Percentiles rank a stretch among this genome's conserved stretches.
These are phyloP conservation scores for Steinernema khuongi DNA, from an alignment of 1,140 invertebrate genomes.

Conservation along the genomic window DNA sequence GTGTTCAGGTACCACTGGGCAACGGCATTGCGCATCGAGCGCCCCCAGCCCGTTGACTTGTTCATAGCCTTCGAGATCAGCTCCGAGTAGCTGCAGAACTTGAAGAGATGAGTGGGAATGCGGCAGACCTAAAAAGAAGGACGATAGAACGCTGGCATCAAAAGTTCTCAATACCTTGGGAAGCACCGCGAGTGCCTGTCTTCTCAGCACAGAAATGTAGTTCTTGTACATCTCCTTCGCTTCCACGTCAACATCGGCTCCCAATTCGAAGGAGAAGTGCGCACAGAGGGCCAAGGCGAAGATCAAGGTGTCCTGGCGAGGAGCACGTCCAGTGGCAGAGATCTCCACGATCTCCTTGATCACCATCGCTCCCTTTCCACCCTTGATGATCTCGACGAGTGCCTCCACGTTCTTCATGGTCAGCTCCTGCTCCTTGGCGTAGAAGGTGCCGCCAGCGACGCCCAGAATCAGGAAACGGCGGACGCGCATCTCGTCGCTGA, in stretches of 20 bases:
- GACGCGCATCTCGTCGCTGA: slow-evolving; percentile 56
- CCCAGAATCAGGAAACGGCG: slow-evolving; percentile 59
- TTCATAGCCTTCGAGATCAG: slow-evolving; percentile 34
- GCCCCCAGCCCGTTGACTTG: slow-evolving; percentile 50
- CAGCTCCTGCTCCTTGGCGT: slow-evolving; percentile 50
- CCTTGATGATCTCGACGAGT: slow-evolving; percentile 54
- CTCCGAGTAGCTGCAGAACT: slow-evolving; percentile 57
- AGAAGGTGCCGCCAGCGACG: slow-evolving; percentile 54
- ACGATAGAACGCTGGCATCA: neutral
- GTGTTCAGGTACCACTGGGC: slow-evolving; percentile 54
- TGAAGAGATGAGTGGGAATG: slow-evolving; percentile 61
- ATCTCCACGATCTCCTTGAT: slow-evolving; percentile 54
- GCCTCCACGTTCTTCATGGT: slow-evolving; percentile 52
- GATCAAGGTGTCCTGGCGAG: slow-evolving; percentile 56
- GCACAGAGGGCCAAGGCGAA: slow-evolving; percentile 59
- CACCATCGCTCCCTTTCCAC: slow-evolving; percentile 53
- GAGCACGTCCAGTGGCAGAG: slow-evolving; percentile 57
- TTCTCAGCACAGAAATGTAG: slow-evolving; percentile 36
- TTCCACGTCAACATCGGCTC: neutral
- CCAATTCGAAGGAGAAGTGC: slow-evolving; percentile 27
- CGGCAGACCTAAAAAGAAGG: slow-evolving; percentile 54
- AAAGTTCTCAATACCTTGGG: slow-evolving; percentile 18
- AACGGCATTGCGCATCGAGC: slow-evolving; percentile 41
- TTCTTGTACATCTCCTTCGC: slow-evolving; percentile 18
- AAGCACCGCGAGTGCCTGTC: slow-evolving; percentile 32